Evolutionary conservation across 2,888 invertebrate genomes (phyloP).

Genomic region (Cephus nigrinus): DNA sequence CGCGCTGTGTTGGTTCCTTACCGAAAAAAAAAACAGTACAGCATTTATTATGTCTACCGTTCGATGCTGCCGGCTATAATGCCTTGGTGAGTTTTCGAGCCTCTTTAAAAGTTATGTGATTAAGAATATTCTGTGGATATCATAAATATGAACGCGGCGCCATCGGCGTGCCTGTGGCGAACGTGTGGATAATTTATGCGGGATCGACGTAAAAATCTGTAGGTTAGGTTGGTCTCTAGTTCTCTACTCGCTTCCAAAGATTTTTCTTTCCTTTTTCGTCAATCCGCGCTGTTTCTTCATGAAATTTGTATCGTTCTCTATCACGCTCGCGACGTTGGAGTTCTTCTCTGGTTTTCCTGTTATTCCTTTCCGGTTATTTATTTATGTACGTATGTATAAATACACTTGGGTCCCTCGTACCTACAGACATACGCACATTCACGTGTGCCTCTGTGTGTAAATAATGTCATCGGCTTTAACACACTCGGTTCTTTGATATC

Average conservation of each 20-base stretch:
- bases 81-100: constrained; percentile 41
- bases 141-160: neutral
- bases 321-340: constrained; percentile 17
- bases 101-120: neutral
- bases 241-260: constrained; percentile 43
- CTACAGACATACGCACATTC: constrained; percentile 15
- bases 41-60: constrained; percentile 28
- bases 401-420: constrained; percentile 36
- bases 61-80: constrained; percentile 41
- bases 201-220: constrained; percentile 44
- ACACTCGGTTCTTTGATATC: neutral
- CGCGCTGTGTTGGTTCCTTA: constrained; percentile 40
- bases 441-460: constrained; percentile 18
- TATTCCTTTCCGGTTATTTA: constrained; percentile 32
- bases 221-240: constrained; percentile 55
- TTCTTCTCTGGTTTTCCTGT: neutral
- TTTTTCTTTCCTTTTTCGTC: constrained; percentile 31
- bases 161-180: neutral
- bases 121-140: neutral
- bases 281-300: constrained; percentile 3
- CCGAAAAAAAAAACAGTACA: constrained; percentile 40
- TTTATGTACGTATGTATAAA: constrained; percentile 43
- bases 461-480: neutral
- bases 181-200: constrained; percentile 19
- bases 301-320: constrained; percentile 17